Conservation (phyloP, 2,797 vertebrate genomes). For the Gallinago stenura region DNA sequence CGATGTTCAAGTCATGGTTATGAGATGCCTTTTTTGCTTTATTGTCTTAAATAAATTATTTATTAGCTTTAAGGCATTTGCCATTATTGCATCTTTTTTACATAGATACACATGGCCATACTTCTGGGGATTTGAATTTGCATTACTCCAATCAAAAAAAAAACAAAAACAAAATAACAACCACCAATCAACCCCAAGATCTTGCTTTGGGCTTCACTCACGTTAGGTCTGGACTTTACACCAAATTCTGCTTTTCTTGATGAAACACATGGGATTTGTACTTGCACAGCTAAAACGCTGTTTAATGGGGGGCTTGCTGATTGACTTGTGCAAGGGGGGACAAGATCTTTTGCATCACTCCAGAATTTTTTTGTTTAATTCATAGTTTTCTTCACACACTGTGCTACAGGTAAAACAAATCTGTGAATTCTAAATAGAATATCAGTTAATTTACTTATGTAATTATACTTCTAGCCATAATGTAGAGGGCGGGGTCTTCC, state of each 20-base stretch:
- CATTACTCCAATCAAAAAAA: background rate
- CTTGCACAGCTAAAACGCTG: background rate
- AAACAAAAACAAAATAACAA: background rate
- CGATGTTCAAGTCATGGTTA: background rate
- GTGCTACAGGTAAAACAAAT: background rate
- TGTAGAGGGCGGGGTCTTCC: accelerated
- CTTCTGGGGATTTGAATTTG: background rate
- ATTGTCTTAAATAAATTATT: background rate
- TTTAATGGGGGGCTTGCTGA: background rate
- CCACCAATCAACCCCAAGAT: background rate
- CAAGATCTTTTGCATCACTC: background rate
- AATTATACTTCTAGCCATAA: background rate
- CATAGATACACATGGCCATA: background rate
- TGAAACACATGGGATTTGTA: background rate
- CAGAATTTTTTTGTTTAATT: background rate
- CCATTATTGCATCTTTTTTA: background rate
- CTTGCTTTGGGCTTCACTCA: background rate
- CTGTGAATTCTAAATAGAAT: background rate
- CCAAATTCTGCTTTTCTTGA: background rate
- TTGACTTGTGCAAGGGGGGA: background rate
- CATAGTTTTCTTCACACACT: background rate
- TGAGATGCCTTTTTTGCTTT: background rate
- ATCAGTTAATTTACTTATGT: background rate
- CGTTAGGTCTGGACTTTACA: background rate
- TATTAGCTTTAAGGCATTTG: background rate